Evolutionary conservation across 92 coral and sea anemone genomes (phyloP).

Genomic region (Anthopleura xanthogrammica): DNA sequence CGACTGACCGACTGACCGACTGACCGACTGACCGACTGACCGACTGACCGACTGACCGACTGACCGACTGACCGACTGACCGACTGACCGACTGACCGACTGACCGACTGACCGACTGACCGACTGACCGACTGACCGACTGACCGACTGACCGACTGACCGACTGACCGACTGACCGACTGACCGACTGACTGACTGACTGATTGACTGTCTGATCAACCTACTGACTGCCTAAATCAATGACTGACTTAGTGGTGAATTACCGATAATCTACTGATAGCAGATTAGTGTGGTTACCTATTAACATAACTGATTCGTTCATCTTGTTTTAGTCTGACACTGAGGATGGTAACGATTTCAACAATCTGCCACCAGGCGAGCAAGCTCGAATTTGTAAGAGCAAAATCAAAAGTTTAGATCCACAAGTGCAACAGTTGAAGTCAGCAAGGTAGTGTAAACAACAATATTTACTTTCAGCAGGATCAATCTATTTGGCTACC

Average conservation of each 20-base stretch:
- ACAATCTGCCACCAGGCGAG: slow-evolving; percentile 81
- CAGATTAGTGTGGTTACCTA: no score
- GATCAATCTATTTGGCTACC: no score
- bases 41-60: background rate
- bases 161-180: background rate
- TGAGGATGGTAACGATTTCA: slow-evolving; percentile 90
- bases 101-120: background rate
- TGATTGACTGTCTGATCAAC: background rate
- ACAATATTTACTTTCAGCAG: no score
- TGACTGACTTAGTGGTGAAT: no score
- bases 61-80: background rate
- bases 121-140: background rate
- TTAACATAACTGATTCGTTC: background rate
- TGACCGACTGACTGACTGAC: background rate
- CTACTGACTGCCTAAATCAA: no score
- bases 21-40: background rate
- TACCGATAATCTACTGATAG: no score
- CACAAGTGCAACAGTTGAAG: slow-evolving; percentile 74
- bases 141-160: background rate
- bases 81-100: background rate
- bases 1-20: background rate
- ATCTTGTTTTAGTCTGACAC: slow-evolving; percentile 34
- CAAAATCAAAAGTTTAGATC: slow-evolving; percentile 62
- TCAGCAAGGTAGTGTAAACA: slow-evolving; percentile 64
- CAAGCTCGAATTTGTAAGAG: slow-evolving; percentile 80